Percentiles rank a stretch among this genome's conserved stretches.
Conservation (phyloP, 2,797 vertebrate genomes). For the Myiothlypis coronata region DNA sequence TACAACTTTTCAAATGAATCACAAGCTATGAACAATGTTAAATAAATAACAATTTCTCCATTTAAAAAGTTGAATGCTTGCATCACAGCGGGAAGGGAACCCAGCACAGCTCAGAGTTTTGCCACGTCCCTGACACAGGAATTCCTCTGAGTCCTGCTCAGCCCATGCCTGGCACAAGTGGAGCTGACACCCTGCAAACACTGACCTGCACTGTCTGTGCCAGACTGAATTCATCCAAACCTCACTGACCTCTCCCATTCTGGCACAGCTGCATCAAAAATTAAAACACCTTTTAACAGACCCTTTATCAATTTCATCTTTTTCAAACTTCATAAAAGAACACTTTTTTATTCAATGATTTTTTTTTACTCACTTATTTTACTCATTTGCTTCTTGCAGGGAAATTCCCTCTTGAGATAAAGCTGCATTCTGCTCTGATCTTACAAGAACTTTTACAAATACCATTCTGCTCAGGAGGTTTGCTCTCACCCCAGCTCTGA, state of each 20-base stretch:
- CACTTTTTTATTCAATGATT: neutral
- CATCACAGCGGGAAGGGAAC: neutral
- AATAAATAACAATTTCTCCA: neutral
- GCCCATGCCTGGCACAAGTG: neutral
- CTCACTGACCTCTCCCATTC: neutral
- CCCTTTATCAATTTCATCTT: neutral
- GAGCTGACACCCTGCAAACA: neutral
- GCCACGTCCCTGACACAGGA: neutral
- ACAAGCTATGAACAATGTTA: neutral
- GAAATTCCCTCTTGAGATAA: neutral
- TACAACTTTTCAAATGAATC: neutral
- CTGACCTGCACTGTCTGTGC: neutral
- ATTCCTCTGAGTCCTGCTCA: neutral
- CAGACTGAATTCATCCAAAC: neutral
- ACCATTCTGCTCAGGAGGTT: neutral
- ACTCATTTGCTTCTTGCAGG: neutral
- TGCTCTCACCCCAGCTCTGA: neutral
- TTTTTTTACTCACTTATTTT: neutral
- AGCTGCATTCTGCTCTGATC: neutral
- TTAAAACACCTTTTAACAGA: neutral
- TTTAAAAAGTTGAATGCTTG: neutral
- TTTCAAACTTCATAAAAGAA: neutral
- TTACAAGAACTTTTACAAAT: neutral
- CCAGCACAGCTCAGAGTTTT: neutral
- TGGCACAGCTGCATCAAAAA: constrained; percentile 8